Evolutionary conservation across 2,113 vertebrate genomes (phyloP), one percentile per base, ranked within the genome.

Genomic region (Eubucco bourcierii): DNA sequence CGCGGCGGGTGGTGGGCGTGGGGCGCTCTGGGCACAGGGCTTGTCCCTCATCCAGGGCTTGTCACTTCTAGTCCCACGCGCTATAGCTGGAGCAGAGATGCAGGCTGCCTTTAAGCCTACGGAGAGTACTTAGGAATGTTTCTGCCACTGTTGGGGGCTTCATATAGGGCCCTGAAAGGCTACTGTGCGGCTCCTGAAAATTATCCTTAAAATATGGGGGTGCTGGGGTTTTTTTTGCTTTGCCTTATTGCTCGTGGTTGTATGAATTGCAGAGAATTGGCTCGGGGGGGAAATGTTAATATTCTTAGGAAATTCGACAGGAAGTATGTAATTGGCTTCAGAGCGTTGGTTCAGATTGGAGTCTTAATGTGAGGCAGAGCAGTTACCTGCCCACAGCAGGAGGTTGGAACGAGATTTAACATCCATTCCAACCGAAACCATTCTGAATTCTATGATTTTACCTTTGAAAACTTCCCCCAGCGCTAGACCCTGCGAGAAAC

Each of bases 181-280:
- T 58, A 81, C 46, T 11, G n/a, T 5, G 25, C 2, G 8, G 3
- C 15, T 25, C 13, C 47, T 33, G 15, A 0, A 1, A 15, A 16
- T 37, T 4, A 2, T 0, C 16, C 37, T 21, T 2, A 3, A 41
- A 0, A 27, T 5, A 29, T 2, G 6, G 18, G 21, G 2, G 9
- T 15, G 18, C 37, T 8, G 25, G 24, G 41, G 16, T 16, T 3
- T 6, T 15, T 12, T 13, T 8, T 1, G 5, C 52, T 0, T 1
- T 24, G 84, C 4, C 8, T 0, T 8, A 0, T 24, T 5, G 6
- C 19, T 12, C 2, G 5, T 5, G 66, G 9, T 20, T 27, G n/a
- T 18, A 53, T 10, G 6, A 2, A 1, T 25, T 39, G 41, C 3
- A 0, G 12, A 13, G 24, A 24, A 0, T 7, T 6, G 59, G 1